These are phyloP conservation scores for Pterocles orientalis DNA, from an alignment of 2,113 vertebrate species.

Conservation along the genomic window DNA sequence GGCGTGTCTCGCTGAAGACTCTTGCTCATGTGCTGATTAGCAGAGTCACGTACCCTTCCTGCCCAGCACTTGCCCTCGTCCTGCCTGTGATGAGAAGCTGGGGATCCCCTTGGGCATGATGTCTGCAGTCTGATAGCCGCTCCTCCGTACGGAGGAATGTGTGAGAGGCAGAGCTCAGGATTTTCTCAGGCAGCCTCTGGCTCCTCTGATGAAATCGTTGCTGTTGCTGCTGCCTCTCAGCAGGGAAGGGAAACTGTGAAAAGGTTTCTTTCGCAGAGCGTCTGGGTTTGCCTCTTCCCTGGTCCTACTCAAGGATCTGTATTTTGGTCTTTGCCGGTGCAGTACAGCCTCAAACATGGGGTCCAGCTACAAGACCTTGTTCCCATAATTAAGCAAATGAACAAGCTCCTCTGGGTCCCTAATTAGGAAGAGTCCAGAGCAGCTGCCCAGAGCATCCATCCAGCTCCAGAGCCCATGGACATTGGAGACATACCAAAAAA, in stretches of 20 bases:
- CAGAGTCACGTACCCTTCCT: background rate
- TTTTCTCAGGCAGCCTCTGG: background rate
- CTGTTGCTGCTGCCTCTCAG: background rate
- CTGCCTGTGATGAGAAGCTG: background rate
- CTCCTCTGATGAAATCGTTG: background rate
- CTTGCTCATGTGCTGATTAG: background rate
- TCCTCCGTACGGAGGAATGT: background rate
- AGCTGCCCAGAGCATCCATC: slow-evolving; percentile 18
- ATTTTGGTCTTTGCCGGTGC: background rate
- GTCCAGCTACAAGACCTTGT: slow-evolving; percentile 68
- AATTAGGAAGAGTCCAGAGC: background rate
- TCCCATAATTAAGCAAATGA: background rate
- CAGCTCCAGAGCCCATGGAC: slow-evolving; percentile 11
- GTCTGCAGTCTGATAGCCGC: background rate
- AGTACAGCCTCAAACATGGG: slow-evolving; percentile 70
- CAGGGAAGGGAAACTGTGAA: background rate
- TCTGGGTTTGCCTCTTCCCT: background rate
- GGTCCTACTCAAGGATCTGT: background rate
- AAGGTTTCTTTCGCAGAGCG: background rate
- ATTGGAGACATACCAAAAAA: background rate
- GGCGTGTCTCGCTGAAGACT: background rate
- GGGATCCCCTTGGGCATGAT: background rate
- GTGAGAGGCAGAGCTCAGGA: background rate
- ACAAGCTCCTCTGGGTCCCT: slow-evolving; percentile 4
- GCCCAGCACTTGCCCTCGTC: background rate